phyloP scores from a whole-genome alignment of 2,113 vertebrate genomes.

The Microtus oregoni region DNA sequence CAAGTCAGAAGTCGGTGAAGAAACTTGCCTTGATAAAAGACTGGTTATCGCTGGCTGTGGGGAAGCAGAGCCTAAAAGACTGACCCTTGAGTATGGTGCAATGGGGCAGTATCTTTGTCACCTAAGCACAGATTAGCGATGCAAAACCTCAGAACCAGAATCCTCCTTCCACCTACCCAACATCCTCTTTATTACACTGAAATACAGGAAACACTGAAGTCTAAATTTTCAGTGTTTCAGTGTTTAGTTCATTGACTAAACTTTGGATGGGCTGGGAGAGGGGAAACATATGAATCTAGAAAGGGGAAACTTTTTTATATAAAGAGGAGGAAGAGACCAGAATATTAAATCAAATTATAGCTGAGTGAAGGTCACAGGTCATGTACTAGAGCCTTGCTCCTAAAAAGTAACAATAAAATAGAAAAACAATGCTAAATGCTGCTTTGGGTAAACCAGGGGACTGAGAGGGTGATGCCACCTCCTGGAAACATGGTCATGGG shows the following conservation, averaged over 20 bases:
- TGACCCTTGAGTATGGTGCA: not conserved
- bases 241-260: too few species aligned
- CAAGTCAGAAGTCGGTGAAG: not conserved
- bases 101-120: not conserved
- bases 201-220: not conserved
- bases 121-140: not conserved
- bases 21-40: not conserved
- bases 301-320: not conserved
- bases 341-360: slow-evolving; percentile 10
- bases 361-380: not conserved
- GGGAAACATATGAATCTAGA: not conserved
- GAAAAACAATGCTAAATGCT: not conserved
- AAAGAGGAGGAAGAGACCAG: not conserved
- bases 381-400: not conserved
- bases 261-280: not conserved
- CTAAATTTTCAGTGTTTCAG: not conserved
- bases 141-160: not conserved
- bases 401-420: not conserved
- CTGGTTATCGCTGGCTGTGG: not conserved
- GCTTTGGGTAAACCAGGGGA: not conserved
- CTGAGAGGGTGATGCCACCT: not conserved
- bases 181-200: not conserved
- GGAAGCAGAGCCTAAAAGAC: not conserved
- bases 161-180: not conserved
- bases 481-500: not conserved